Base-by-base conservation (phyloP, 2,113 vertebrate species). In the Rana temporaria region DNA sequence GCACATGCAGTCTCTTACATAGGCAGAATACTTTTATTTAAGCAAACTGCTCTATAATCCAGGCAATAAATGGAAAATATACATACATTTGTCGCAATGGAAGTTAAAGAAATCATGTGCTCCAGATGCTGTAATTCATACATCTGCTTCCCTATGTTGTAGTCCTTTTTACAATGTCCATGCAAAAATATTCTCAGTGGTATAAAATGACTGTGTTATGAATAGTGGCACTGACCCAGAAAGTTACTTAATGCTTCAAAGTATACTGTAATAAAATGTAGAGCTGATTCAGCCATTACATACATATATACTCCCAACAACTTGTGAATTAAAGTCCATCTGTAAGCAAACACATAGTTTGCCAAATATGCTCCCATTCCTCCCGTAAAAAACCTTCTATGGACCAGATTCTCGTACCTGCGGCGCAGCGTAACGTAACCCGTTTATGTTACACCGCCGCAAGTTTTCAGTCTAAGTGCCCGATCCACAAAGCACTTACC, bases 221-320 rank as follows among this genome's bases (percentile, higher is more conserved):
- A 75, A 75, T 75, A 18, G 56, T 75, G 72, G 72, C 72, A 62
- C 26, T 60, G 56, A 20, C n/a, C 72, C 57, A 75, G 56, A 42
- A 22, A 34, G 19, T 75, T 62, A 62, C 32, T 42, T 62, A 38
- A 62, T 42, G 6, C 22, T 75, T 62, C 60, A 16, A 18, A 24
- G 42, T 57, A 38, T 75, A 48, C 42, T 48, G 42, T 48, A 75
- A 62, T 62, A 75, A 75, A 62, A 62, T 55, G 16, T 8, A 20
- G 22, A 1, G n/a, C 26, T 62, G 16, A 15, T 15, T 57, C 55
- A 72, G 32, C 52, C 52, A 56, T 56, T 42, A 34, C 56, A 75
- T 22, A n/a, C 56, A 30, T 73, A 38, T 32, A 42, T 48, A 12
- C 11, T 12, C 42, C 9, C 42, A 48, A 48, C 42, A 48, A 8